Conservation (phyloP, 1,140 invertebrate genomes). For the Sipha flava region DNA sequence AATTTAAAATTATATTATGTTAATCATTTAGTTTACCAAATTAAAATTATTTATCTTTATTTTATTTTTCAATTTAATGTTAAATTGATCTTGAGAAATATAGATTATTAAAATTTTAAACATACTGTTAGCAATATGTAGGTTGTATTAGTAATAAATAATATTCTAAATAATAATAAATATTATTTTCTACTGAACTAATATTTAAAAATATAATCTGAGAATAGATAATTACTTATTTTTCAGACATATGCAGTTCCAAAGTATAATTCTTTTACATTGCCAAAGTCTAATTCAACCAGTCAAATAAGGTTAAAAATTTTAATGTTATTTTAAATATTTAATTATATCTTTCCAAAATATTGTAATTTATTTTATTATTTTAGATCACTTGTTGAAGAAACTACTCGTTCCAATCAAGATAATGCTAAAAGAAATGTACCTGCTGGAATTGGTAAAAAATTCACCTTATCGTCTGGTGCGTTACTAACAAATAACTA, state of each 20-base stretch:
- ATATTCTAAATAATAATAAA: not conserved
- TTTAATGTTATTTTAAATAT: not conserved
- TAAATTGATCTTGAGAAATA: too few species aligned
- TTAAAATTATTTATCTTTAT: too few species aligned
- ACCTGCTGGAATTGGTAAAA: slow-evolving; percentile 39
- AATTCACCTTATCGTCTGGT: slow-evolving; percentile 35
- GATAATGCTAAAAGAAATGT: slow-evolving; percentile 30
- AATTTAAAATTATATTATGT: too few species aligned
- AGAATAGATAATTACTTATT: not conserved
- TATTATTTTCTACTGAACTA: not conserved
- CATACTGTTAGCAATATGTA: too few species aligned
- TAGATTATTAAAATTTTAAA: too few species aligned
- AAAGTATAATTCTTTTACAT: not conserved
- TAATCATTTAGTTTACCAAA: too few species aligned
- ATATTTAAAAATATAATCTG: not conserved
- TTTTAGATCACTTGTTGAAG: slow-evolving; percentile 26
- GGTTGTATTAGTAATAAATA: too few species aligned
- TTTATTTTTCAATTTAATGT: too few species aligned
- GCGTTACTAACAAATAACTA: slow-evolving; percentile 30
- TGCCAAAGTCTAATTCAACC: not conserved
- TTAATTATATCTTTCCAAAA: not conserved
- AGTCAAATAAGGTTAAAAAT: slow-evolving; percentile 15
- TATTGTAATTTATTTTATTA: not conserved
- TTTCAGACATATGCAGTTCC: not conserved
- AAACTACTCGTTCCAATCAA: slow-evolving; percentile 13